phyloP scores from a whole-genome alignment of 2,888 invertebrate genomes.

The Sarcophaga carnaria region DNA sequence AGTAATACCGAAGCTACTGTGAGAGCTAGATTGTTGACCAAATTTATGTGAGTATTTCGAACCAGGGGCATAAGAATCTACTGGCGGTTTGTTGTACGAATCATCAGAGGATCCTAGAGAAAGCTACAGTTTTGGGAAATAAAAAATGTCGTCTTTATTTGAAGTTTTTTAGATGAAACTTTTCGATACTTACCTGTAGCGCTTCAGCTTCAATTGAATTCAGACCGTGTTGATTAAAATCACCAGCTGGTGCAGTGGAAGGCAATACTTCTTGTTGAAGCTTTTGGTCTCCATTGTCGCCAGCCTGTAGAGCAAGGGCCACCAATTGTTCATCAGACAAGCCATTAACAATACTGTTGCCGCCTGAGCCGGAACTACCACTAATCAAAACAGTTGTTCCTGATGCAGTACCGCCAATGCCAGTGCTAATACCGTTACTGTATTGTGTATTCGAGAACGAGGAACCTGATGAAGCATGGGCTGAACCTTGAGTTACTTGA shows the following conservation, averaged over 20 bases:
- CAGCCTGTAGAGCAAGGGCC: slow-evolving; percentile 78
- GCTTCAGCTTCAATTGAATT: slow-evolving; percentile 76
- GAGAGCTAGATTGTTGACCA: slow-evolving; percentile 64
- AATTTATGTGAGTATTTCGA: slow-evolving; percentile 76
- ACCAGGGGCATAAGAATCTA: slow-evolving; percentile 82
- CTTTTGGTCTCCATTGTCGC: slow-evolving; percentile 34
- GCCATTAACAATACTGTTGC: slow-evolving; percentile 73
- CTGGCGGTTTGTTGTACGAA: slow-evolving; percentile 81
- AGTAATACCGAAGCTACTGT: slow-evolving; percentile 71
- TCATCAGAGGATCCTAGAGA: slow-evolving; percentile 80
- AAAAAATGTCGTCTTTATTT: slow-evolving; percentile 74
- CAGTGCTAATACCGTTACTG: slow-evolving; percentile 53
- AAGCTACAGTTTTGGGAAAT: slow-evolving; percentile 73
- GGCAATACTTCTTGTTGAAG: slow-evolving; percentile 65
- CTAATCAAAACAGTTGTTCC: slow-evolving; percentile 37
- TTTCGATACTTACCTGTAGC: slow-evolving; percentile 72
- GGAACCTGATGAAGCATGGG: slow-evolving; percentile 36
- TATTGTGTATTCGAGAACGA: slow-evolving; percentile 70
- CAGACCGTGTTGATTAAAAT: slow-evolving; percentile 72
- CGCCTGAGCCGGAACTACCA: slow-evolving; percentile 46
- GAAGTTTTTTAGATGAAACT: not conserved
- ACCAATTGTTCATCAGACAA: slow-evolving; percentile 80
- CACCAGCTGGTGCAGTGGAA: slow-evolving; percentile 71
- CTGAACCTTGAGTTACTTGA: slow-evolving; percentile 73
- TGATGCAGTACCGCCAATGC: slow-evolving; percentile 14